These are phyloP conservation scores for Metallyticus violacea DNA, from an alignment of 2,888 invertebrate genomes.

Conservation along the genomic window DNA sequence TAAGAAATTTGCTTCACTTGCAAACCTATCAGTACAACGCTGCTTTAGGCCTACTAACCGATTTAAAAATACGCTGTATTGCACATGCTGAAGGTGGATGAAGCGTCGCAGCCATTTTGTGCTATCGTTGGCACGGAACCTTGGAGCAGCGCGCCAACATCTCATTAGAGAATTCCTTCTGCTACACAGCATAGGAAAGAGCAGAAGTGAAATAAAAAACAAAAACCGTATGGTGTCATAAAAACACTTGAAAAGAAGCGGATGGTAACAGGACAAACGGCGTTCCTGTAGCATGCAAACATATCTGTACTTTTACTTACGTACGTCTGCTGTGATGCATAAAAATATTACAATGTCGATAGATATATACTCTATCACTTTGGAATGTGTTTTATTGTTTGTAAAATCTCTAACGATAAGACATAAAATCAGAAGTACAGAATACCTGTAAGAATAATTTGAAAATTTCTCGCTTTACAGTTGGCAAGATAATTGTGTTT, in stretches of 20 bases:
- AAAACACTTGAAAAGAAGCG: not conserved
- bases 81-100: not conserved
- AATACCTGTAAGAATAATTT: too few relatives aligned
- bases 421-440: too few relatives aligned
- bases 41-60: not conserved
- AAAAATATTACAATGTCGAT: too few relatives aligned
- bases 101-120: not conserved
- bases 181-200: not conserved
- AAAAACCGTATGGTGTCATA: not conserved
- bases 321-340: too few relatives aligned
- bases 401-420: too few relatives aligned
- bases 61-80: not conserved
- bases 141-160: constrained; percentile 19
- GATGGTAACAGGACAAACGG: not conserved
- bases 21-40: not conserved
- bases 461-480: too few relatives aligned
- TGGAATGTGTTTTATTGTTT: too few relatives aligned
- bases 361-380: too few relatives aligned
- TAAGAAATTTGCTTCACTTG: too few relatives aligned
- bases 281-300: not conserved
- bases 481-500: too few relatives aligned
- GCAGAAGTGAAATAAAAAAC: not conserved
- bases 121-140: constrained; percentile 6
- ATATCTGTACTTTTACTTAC: not conserved
- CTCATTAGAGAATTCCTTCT: constrained; percentile 28